Evolutionary conservation across 2,113 vertebrate genomes (phyloP), one percentile per base, ranked within the genome.

Genomic region (Halichoerus grypus): DNA sequence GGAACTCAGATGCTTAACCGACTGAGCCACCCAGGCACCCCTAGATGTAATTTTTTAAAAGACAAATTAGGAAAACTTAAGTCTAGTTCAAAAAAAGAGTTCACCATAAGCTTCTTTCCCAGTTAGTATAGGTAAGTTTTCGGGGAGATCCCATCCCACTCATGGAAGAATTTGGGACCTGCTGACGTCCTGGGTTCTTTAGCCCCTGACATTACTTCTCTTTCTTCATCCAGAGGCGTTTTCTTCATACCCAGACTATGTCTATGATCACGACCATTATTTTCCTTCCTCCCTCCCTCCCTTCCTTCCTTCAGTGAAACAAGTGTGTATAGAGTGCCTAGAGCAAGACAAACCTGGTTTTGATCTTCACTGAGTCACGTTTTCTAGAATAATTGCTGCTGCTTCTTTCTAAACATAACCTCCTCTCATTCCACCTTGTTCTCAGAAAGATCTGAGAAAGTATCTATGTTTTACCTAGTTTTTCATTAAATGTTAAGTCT

Each of bases 31-130:
- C 72, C 39, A 28, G 67, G 18, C 8, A 3, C 13, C 13, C 72
- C 55, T 59, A 67, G 28, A 53, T 71, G 28, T 33, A 49, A 95
- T 63, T 88, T 93, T 91, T 83, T 83, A 71, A 88, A 96, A 96
- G 46, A 79, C 18, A 76, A 81, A 77, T 91, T 76, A 90, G 85
- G 59, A 63, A 86, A 95, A 59, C 12, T 1, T 7, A n/a, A 1
- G 1, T 88, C 24, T 59, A 51, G 63, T 53, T 93, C 80, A 24
- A 55, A 61, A 53, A 76, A 77, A 92, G 16, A 92, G 24, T 51
- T 72, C 12, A 9, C 53, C 28, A 36, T 55, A 55, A 95, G 42
- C 21, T 49, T 76, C 80, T 77, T 80, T 61, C 61, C 63, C 22
- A 65, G 55, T 24, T 72, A 81, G 88, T 10, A 49, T 0, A 51